These are phyloP conservation scores for Tolmerus cingulatus DNA, from an alignment of 2,888 invertebrate genomes.

Conservation along the genomic window DNA sequence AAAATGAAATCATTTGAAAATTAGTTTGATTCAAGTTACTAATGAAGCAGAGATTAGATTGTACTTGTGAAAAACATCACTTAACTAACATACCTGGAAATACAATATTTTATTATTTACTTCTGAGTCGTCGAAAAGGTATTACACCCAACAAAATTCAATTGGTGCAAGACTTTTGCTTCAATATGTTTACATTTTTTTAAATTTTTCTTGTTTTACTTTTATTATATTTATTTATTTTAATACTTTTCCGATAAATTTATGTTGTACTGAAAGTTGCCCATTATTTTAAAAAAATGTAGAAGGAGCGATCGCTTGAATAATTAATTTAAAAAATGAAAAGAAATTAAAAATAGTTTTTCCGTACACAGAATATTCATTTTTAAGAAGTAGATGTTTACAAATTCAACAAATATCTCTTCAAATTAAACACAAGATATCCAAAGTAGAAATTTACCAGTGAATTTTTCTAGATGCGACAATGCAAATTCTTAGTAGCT, in stretches of 20 bases:
- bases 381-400: conserved; percentile 22
- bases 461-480: not conserved
- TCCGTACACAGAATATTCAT: not conserved
- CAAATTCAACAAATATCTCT: conserved; percentile 23
- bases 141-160: not conserved
- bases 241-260: not conserved
- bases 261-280: not conserved
- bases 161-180: not conserved
- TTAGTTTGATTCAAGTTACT: not conserved
- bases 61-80: not conserved
- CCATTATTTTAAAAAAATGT: not conserved
- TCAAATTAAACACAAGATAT: conserved; percentile 6
- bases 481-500: conserved; percentile 32
- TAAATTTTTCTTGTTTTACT: too few species aligned
- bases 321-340: not conserved
- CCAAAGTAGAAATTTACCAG: not conserved
- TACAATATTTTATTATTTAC: not conserved
- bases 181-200: not conserved
- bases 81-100: too few species aligned
- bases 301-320: not conserved
- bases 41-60: not conserved
- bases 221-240: not conserved
- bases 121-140: too few species aligned
- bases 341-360: not conserved
- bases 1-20: not conserved